These are phyloP conservation scores for Cosmorhoe ocellata DNA, from an alignment of 2,888 invertebrate species.

Conservation along the genomic window DNA sequence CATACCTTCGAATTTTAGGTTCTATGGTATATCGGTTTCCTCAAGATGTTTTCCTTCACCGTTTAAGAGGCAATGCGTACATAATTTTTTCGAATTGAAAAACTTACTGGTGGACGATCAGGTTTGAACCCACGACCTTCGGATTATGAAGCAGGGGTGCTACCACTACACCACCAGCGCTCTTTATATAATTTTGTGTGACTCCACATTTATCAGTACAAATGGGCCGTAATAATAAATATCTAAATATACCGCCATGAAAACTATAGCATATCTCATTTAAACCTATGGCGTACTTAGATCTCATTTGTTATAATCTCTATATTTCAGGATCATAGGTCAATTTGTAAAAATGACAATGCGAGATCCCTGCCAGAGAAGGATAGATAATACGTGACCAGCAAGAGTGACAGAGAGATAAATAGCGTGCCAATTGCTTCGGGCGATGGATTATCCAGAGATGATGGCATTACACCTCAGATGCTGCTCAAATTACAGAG, in stretches of 20 bases:
- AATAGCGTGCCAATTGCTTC: constrained; percentile 55
- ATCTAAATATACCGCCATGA: background rate
- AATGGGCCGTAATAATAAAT: background rate
- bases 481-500: constrained; percentile 43
- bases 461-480: constrained; percentile 62
- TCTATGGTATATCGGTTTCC: too few species aligned
- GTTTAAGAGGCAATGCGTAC: too few species aligned
- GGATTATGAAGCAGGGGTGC: too few species aligned
- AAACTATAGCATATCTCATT: constrained; percentile 27
- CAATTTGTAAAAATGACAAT: constrained; percentile 76
- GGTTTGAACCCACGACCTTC: too few species aligned
- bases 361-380: constrained; percentile 50
- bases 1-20: too few species aligned
- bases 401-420: constrained; percentile 41
- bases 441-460: constrained; percentile 61
- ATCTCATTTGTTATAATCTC: constrained; percentile 67
- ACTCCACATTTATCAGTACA: too few species aligned
- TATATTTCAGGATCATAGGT: constrained; percentile 69
- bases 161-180: too few species aligned
- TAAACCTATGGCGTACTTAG: constrained; percentile 48
- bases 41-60: too few species aligned
- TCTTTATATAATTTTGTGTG: too few species aligned
- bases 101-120: too few species aligned
- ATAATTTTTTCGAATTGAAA: too few species aligned
- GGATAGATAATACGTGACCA: constrained; percentile 35